Evolutionary conservation across 2,888 invertebrate species (phyloP).

Genomic region (Cryptocephalus primarius): DNA sequence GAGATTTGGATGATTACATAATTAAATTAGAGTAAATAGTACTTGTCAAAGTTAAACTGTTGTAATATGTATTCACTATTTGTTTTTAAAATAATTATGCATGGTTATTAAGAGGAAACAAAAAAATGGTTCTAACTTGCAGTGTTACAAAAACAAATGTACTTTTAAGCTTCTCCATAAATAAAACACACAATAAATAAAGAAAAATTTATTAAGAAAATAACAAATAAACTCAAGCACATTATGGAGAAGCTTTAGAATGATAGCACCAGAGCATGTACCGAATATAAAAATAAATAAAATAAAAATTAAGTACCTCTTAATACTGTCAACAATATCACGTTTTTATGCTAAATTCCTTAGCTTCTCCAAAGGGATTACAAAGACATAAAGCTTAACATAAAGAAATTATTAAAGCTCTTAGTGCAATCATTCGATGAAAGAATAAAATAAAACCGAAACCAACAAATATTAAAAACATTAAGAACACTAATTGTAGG

Average conservation of each 20-base stretch:
- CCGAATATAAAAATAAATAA: constrained; percentile 12
- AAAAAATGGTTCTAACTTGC: too few species aligned
- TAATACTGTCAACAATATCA: constrained; percentile 12
- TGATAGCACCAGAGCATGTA: constrained; percentile 26
- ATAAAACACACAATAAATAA: constrained; percentile 20
- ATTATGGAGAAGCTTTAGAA: constrained; percentile 37
- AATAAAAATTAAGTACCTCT: constrained; percentile 12
- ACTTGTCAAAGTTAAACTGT: too few species aligned
- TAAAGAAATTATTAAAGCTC: constrained; percentile 19
- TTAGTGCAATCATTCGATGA: constrained; percentile 28
- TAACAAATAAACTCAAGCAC: constrained; percentile 14
- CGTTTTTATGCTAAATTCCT: constrained; percentile 21
- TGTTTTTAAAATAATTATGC: too few species aligned
- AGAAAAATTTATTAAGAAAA: constrained; percentile 17
- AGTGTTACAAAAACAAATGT: too few species aligned
- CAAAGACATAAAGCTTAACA: constrained; percentile 6
- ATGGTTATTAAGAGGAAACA: too few species aligned
- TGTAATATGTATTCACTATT: too few species aligned
- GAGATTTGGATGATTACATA: too few species aligned
- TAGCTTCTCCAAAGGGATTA: constrained; percentile 28
- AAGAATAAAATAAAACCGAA: constrained; percentile 15
- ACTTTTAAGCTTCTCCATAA: constrained; percentile 31
- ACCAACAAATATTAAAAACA: constrained; percentile 4
- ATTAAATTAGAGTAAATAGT: too few species aligned
- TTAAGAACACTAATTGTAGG: neutral